Conservation (phyloP, 2,888 invertebrate species). For the Lithophane ornitopus region DNA sequence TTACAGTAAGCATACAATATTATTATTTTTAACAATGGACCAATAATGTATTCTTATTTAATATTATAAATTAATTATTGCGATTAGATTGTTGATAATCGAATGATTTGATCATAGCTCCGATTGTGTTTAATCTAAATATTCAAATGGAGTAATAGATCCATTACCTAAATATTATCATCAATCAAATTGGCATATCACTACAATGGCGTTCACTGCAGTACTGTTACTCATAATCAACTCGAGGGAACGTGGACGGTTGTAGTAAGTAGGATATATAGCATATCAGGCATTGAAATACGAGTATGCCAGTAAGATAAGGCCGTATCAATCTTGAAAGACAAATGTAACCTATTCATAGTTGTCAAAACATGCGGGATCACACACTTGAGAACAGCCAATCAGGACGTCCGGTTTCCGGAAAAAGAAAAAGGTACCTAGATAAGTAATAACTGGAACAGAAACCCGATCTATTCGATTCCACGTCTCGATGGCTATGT, state of each 20-base stretch:
- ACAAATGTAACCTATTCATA: constrained; percentile 36
- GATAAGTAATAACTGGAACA: background rate
- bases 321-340: background rate
- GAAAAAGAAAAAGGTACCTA: constrained; percentile 1
- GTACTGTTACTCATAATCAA: background rate
- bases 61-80: background rate
- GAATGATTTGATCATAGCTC: background rate
- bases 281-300: background rate
- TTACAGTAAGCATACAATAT: too few relatives aligned
- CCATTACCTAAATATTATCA: background rate
- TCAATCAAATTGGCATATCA: background rate
- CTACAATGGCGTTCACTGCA: background rate
- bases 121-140: background rate
- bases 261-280: background rate
- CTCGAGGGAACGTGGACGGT: background rate
- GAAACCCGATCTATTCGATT: background rate
- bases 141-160: background rate
- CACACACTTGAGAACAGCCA: background rate
- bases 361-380: constrained; percentile 13
- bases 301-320: background rate
- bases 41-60: background rate
- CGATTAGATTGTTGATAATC: background rate
- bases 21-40: too few relatives aligned
- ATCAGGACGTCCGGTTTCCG: background rate
- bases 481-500: background rate